Percentiles rank a stretch among this genome's conserved stretches.
phyloP scores from a whole-genome alignment of 1,140 invertebrate genomes.

The Dolichoris vasculosae region DNA sequence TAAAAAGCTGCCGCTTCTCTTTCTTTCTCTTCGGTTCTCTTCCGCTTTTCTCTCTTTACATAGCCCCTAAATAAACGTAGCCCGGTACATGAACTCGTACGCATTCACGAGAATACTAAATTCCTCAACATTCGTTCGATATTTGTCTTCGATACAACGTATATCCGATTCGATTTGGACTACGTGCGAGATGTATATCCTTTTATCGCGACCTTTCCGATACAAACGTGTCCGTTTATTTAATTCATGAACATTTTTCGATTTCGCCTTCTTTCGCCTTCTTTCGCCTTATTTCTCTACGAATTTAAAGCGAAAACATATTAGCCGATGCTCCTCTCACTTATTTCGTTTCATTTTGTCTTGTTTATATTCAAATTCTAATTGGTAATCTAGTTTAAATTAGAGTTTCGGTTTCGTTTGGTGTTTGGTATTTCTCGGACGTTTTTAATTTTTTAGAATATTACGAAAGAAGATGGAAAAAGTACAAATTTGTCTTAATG shows the following conservation, averaged over 20 bases:
- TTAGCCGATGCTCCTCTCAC: not conserved
- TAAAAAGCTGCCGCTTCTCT: not conserved
- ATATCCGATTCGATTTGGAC: not conserved
- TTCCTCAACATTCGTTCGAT: constrained; percentile 27
- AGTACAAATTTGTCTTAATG: no score
- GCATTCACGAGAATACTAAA: not conserved
- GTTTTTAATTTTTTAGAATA: no score
- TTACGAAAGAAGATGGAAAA: no score
- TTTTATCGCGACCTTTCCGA: not conserved
- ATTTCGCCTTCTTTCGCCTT: not conserved
- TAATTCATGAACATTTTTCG: not conserved
- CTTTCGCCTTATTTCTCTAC: not conserved
- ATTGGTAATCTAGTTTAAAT: not conserved
- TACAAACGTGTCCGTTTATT: no score
- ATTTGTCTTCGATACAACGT: constrained; percentile 29
- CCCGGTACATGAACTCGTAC: not conserved
- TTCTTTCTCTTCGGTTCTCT: not conserved
- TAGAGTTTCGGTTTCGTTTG: no score
- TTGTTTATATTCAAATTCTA: not conserved
- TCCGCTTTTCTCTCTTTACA: not conserved
- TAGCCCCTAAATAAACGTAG: constrained; percentile 2
- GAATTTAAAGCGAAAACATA: not conserved
- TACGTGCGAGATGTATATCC: not conserved
- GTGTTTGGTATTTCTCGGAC: no score
- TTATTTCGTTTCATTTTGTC: not conserved